Percentiles rank a stretch among this genome's conserved stretches.
These are phyloP conservation scores for Mimumesa dahlbomi DNA, from an alignment of 2,888 invertebrate genomes.

Conservation along the genomic window DNA sequence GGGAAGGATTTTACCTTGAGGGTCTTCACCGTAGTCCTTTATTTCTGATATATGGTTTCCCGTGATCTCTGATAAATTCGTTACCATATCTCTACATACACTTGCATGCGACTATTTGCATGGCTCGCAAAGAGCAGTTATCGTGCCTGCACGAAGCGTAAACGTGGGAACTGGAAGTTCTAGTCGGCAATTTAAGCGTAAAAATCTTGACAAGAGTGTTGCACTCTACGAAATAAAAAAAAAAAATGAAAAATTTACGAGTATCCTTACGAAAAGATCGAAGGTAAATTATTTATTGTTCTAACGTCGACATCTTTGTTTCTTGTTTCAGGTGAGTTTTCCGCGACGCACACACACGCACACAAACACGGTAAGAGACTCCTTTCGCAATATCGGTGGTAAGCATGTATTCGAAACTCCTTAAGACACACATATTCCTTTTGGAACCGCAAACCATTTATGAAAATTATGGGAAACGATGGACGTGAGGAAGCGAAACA, in stretches of 20 bases:
- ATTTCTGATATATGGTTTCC: slow-evolving; percentile 16
- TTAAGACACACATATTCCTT: neutral
- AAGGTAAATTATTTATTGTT: neutral
- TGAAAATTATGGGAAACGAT: slow-evolving; percentile 9
- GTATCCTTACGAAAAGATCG: too few relatives aligned
- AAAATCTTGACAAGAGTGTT: slow-evolving; percentile 22
- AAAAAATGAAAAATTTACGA: too few relatives aligned
- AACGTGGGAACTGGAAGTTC: slow-evolving; percentile 56
- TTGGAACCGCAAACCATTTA: neutral
- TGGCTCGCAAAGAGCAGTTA: slow-evolving; percentile 46
- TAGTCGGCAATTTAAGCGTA: slow-evolving; percentile 28
- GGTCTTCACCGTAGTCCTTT: neutral
- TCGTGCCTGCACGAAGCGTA: slow-evolving; percentile 52
- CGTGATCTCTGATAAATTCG: slow-evolving; percentile 48
- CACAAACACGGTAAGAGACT: neutral
- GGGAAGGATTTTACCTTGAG: neutral
- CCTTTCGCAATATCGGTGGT: neutral
- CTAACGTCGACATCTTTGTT: slow-evolving; percentile 8
- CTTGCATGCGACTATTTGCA: slow-evolving; percentile 41
- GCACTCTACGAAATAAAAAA: too few relatives aligned
- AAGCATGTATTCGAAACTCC: slow-evolving; percentile 24
- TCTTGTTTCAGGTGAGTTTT: slow-evolving; percentile 64
- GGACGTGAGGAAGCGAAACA: slow-evolving; percentile 5
- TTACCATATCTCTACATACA: slow-evolving; percentile 44
- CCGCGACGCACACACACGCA: neutral